These are phyloP conservation scores for Acleris literana DNA, from an alignment of 2,888 invertebrate species.

Conservation along the genomic window DNA sequence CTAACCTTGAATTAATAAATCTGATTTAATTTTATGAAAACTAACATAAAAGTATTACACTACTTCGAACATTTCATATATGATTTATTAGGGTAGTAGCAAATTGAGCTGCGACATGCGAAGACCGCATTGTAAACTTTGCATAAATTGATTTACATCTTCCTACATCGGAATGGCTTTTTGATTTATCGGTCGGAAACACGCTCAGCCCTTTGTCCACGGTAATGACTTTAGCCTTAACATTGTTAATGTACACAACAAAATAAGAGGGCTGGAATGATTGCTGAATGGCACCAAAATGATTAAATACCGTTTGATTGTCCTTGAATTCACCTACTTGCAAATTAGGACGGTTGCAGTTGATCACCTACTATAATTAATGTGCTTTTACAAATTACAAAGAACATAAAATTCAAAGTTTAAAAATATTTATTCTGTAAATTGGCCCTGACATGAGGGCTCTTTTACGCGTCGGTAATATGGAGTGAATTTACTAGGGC, in stretches of 20 bases:
- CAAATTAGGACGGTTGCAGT: no score
- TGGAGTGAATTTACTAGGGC: no score
- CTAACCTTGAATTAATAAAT: not conserved
- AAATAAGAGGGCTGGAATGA: no score
- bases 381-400: no score
- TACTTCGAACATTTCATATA: constrained; percentile 28
- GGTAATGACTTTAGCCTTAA: constrained; percentile 20
- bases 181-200: constrained; percentile 68
- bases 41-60: constrained; percentile 28
- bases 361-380: no score
- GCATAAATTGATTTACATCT: constrained; percentile 79
- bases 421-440: no score
- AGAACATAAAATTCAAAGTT: no score
- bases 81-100: constrained; percentile 43
- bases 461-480: no score
- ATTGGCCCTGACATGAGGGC: no score
- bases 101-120: constrained; percentile 68
- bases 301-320: no score
- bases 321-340: no score
- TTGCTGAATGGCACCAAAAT: no score
- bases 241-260: not conserved
- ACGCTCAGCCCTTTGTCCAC: constrained; percentile 51
- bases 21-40: not conserved
- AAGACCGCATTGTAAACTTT: constrained; percentile 78
- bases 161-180: constrained; percentile 65